Evolutionary conservation across 1,140 invertebrate genomes (phyloP).

Genomic region (Macrobrachium nipponense): DNA sequence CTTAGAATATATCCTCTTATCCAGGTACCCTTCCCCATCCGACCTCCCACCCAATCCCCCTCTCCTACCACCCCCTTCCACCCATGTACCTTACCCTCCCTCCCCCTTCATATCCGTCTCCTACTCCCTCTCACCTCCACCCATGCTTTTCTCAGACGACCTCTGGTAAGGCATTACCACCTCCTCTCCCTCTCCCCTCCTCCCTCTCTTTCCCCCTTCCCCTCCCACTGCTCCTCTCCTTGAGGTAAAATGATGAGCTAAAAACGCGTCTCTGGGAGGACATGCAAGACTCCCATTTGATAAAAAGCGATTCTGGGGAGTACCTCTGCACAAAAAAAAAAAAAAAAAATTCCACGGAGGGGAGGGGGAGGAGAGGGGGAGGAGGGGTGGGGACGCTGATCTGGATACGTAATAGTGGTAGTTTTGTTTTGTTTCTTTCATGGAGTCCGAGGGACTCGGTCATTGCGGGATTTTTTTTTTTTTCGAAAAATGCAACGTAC

Average conservation of each 20-base stretch:
- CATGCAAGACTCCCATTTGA: slow-evolving; percentile 27
- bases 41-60: not conserved
- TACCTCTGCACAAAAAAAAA: not conserved
- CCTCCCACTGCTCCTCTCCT: slow-evolving; percentile 1
- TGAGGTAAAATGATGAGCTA: too few relatives aligned
- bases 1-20: too few relatives aligned
- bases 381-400: not conserved
- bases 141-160: not conserved
- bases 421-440: too few relatives aligned
- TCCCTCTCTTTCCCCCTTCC: not conserved
- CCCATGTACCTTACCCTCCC: not conserved
- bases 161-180: too few relatives aligned
- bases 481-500: too few relatives aligned
- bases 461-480: too few relatives aligned
- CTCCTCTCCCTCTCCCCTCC: not conserved
- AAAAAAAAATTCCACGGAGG: not conserved
- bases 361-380: not conserved
- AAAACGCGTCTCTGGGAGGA: too few relatives aligned
- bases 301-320: not conserved
- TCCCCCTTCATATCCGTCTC: not conserved
- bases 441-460: too few relatives aligned
- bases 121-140: too few relatives aligned
- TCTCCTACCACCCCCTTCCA: not conserved
- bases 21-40: not conserved
- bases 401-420: too few relatives aligned